Evolutionary conservation across 2,113 vertebrate species (phyloP).

Genomic region (Psilopogon haemacephalus): DNA sequence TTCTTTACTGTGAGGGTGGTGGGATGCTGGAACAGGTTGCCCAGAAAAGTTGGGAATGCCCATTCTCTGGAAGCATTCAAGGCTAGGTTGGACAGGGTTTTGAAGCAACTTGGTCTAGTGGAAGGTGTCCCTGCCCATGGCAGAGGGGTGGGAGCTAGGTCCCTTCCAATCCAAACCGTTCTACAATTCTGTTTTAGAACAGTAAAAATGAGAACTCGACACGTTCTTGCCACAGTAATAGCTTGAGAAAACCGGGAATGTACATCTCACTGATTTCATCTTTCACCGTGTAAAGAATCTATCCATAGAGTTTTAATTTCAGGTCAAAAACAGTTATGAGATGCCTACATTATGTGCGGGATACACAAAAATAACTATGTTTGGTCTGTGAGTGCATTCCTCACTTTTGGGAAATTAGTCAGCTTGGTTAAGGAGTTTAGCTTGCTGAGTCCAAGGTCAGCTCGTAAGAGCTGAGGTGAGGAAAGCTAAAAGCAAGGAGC

Average conservation of each 20-base stretch:
- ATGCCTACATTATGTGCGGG: rapidly evolving
- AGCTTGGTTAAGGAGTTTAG: neutral
- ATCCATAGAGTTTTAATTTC: neutral
- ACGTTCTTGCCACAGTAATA: neutral
- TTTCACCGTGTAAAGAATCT: neutral
- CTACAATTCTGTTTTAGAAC: neutral
- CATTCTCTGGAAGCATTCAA: neutral
- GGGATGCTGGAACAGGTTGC: neutral
- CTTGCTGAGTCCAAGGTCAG: neutral
- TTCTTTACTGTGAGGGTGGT: neutral
- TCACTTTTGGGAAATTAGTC: neutral
- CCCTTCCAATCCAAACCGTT: neutral
- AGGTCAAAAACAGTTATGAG: neutral
- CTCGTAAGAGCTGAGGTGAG: neutral
- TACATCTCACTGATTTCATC: neutral
- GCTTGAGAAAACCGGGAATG: neutral
- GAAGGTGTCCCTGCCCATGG: neutral
- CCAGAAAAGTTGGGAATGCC: neutral
- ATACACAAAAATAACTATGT: neutral
- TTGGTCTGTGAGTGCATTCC: neutral
- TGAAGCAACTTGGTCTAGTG: neutral
- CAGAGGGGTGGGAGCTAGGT: neutral
- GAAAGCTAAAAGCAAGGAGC: neutral
- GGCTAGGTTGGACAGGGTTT: neutral
- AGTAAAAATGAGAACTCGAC: neutral